Evolutionary conservation across 2,113 vertebrate genomes (phyloP), one percentile per base, ranked within the genome.

Genomic region (Prunella himalayana): DNA sequence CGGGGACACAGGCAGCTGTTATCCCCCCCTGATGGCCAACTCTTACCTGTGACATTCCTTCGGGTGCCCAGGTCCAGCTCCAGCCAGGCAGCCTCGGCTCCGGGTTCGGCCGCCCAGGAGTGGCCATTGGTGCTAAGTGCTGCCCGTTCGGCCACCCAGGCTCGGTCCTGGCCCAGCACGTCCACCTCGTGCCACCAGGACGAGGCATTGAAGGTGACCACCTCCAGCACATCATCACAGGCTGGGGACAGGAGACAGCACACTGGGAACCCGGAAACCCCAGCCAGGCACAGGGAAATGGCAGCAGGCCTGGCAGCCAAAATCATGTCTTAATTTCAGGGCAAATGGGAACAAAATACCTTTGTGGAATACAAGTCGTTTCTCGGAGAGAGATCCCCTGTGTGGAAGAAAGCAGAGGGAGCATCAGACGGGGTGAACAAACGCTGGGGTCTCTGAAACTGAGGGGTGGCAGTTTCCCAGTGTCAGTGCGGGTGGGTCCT

Each of bases 301-400:
- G 31, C 60, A 53, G 19, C 0, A 1, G 18, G 24, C 24, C 24
- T 25, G 21, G 33, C 35, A 56, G 75, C 66, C 64, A 47, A 56
- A 95, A 24, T 2, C 0, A 1, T 24, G 64, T 33, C 54, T 66
- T 39, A 33, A 44, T 66, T 86, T 54, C 6, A 78, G 53, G 65
- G 49, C 9, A 71, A 89, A 75, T 6, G 49, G 15, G 41, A 10
- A 37, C 64, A 56, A 83, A 82, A 51, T 98, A 99, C 99, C 99
- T 98, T 88, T 97, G 60, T 86, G 96, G 91, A 99, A 98, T 59
- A 98, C 11, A 44, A 99, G 97, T 79, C 98, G 98, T 96, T 98
- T 99, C 75, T 99, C 98, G 0, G 99, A 99, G 86, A 99, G 95
- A 27, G 99, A 98, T 35, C 98, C 98, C 85, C 99, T 99, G 96